phyloP scores from a whole-genome alignment of 2,797 vertebrate genomes.

The Gymnopithys bicolor region DNA sequence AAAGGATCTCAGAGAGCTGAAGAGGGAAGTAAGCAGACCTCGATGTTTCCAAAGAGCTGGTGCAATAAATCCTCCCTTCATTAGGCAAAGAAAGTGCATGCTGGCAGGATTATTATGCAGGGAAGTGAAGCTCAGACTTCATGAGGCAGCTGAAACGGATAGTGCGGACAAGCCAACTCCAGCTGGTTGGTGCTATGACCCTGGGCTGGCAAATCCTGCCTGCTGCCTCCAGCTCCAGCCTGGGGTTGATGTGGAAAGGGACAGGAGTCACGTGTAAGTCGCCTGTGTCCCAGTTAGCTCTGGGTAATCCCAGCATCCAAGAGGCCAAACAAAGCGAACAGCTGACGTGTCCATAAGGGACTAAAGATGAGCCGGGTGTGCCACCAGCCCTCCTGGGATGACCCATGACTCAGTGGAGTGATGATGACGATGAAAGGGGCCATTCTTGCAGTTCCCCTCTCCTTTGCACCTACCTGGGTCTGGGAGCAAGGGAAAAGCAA shows the following conservation, averaged over 20 bases:
- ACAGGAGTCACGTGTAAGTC: neutral
- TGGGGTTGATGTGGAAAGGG: neutral
- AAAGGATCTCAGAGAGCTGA: constrained; percentile 46
- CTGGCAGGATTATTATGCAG: constrained; percentile 25
- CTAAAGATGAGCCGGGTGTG: neutral
- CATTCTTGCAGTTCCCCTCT: accelerated
- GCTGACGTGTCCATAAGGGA: neutral
- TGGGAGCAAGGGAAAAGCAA: neutral
- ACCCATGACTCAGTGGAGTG: neutral
- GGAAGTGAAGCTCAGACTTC: neutral
- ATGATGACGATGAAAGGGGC: neutral
- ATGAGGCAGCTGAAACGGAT: neutral
- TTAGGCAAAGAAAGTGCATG: constrained; percentile 18
- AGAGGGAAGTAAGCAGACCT: constrained; percentile 35
- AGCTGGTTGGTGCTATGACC: neutral
- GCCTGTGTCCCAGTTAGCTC: neutral
- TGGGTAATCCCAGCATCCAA: neutral
- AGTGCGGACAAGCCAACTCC: constrained; percentile 8
- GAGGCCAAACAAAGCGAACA: neutral
- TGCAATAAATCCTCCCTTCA: constrained; percentile 58
- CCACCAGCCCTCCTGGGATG: neutral
- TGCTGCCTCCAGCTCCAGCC: constrained; percentile 4
- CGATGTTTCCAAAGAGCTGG: neutral
- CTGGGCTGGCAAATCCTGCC: constrained; percentile 3
- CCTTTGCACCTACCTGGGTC: neutral